Evolutionary conservation across 1,140 invertebrate genomes (phyloP).

Genomic region (Hylyphantes graminicola): DNA sequence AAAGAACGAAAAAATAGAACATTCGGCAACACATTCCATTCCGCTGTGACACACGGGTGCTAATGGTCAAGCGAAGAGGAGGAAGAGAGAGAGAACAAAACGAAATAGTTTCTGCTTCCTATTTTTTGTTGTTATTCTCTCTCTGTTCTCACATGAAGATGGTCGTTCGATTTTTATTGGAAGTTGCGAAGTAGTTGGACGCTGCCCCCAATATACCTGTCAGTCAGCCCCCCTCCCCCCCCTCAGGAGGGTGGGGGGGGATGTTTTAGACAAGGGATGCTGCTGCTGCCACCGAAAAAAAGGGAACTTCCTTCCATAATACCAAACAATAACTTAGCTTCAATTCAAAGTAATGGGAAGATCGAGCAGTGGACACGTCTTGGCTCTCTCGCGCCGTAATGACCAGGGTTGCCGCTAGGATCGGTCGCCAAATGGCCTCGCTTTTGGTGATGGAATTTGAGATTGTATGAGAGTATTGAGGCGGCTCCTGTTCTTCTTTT

Average conservation of each 20-base stretch:
- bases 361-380: constrained; percentile 59
- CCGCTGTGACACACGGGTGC: constrained; percentile 33
- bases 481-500: too few relatives aligned
- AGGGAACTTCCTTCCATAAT: constrained; percentile 50
- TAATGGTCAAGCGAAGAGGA: constrained; percentile 54
- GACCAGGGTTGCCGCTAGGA: constrained; percentile 46
- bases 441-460: too few relatives aligned
- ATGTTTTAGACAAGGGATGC: constrained; percentile 36
- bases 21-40: constrained; percentile 50
- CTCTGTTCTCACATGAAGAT: neutral
- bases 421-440: neutral
- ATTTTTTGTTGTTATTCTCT: neutral
- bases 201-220: constrained; percentile 55
- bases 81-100: neutral
- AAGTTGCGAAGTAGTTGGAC: constrained; percentile 14
- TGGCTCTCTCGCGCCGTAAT: constrained; percentile 57
- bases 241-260: neutral
- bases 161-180: constrained; percentile 57
- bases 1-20: constrained; percentile 11
- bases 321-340: constrained; percentile 61
- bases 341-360: constrained; percentile 61
- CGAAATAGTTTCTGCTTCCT: constrained; percentile 53
- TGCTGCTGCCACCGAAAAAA: neutral
- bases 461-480: too few relatives aligned
- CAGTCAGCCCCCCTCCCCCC: constrained; percentile 7